These are phyloP conservation scores for Oxyteleia sp. DNA, from an alignment of 2,888 invertebrate genomes.

Conservation along the genomic window DNA sequence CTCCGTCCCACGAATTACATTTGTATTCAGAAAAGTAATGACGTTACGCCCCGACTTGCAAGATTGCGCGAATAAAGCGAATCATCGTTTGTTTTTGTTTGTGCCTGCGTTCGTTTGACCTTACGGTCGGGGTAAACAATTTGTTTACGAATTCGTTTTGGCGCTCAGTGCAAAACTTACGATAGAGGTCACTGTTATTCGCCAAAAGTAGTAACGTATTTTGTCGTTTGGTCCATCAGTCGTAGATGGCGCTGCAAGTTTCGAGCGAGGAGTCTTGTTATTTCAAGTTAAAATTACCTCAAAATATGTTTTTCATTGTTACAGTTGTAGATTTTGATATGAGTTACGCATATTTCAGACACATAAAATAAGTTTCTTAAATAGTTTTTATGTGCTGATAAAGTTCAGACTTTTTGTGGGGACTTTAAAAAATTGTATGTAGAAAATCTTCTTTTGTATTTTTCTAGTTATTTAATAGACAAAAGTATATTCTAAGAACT, in stretches of 20 bases:
- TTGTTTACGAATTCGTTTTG: conserved; percentile 18
- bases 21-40: conserved; percentile 62
- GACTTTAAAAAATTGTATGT: no score
- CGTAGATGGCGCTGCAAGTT: conserved; percentile 39
- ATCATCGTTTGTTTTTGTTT: conserved; percentile 3
- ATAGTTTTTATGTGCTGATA: no score
- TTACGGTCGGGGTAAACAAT: background rate
- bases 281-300: no score
- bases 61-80: conserved; percentile 38
- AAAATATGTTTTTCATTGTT: no score
- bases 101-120: background rate
- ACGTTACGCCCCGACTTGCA: conserved; percentile 20
- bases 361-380: no score
- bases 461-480: no score
- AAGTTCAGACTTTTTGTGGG: no score
- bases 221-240: no score
- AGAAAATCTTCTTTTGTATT: no score
- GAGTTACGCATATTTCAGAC: no score
- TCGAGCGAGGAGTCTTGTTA: background rate
- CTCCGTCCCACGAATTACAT: conserved; percentile 52
- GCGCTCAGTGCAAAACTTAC: background rate
- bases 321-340: no score
- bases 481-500: no score
- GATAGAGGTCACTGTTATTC: background rate
- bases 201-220: background rate